Conservation (phyloP, 2,888 invertebrate genomes). For the Apeira syringaria region DNA sequence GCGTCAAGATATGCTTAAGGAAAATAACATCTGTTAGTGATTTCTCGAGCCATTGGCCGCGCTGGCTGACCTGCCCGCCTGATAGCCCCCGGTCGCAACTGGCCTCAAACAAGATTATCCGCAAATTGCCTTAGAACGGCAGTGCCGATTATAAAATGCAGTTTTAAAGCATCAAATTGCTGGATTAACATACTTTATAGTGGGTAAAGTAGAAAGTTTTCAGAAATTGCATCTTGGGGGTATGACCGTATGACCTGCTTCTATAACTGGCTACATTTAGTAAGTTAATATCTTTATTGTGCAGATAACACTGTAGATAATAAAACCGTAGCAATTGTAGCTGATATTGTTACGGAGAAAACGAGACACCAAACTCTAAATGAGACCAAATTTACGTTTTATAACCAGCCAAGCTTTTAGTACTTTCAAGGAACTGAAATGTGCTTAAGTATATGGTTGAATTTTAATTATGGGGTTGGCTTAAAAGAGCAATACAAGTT, state of each 20-base stretch:
- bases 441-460: too few species aligned
- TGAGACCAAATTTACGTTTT: too few species aligned
- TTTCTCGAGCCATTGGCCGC: conserved; percentile 65
- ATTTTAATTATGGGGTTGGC: too few species aligned
- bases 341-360: too few species aligned
- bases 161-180: conserved; percentile 31
- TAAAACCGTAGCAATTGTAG: too few species aligned
- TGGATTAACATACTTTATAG: conserved; percentile 18
- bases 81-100: conserved; percentile 54
- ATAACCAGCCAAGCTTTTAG: too few species aligned
- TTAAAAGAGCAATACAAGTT: too few species aligned
- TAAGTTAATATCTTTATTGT: too few species aligned
- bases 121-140: conserved; percentile 42
- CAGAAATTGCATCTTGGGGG: conserved; percentile 4
- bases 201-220: conserved; percentile 21
- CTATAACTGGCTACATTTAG: conserved; percentile 3
- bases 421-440: too few species aligned
- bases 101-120: conserved; percentile 57
- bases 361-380: too few species aligned
- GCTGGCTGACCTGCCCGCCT: conserved; percentile 57
- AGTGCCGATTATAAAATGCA: conserved; percentile 43
- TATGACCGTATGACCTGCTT: neutral
- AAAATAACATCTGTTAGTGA: conserved; percentile 41
- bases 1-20: conserved; percentile 33
- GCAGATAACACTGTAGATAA: too few species aligned